Evolutionary conservation across 92 coral and sea anemone species (phyloP), one percentile per base, ranked within the genome.

Genomic region (Siderastrea radians): DNA sequence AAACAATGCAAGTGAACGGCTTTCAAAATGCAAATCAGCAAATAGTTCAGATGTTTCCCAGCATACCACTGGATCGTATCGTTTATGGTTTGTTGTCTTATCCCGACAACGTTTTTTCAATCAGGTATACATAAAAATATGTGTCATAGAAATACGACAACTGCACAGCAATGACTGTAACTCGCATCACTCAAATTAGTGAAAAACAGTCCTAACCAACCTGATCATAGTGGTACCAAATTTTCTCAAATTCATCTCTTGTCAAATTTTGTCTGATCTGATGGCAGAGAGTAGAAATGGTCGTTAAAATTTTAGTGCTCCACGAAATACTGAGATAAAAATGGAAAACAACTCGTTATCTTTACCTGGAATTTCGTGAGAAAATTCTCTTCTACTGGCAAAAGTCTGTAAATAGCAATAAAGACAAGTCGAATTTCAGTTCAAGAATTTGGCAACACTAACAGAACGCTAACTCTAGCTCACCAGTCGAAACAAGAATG

Each of bases 351-450:
- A 43, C 3, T 2, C 7, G 1, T 3, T 47, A 6, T 5, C 38
- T 17, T 63, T 63, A 84, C 96, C 93, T 85, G 86, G 61, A 93
- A 89, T 54, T 90, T 88, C 3, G 84, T 53, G 80, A 95, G 90
- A 62, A 95, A 93, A 87, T 95, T 95, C 66, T 95, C 98, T 76
- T 93, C 98, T 7, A 95, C 94, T 3, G 94, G 93, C 17, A 95
- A 77, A 12, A 88, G 83, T 84, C 98, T 95, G 78, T 52, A 49
- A 78, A 47, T 3, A 3, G 16, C 6, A 68, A 44, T 14, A 66
- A 17, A 66, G 38, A 17, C 3, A 66, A 44, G 47, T 66, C 47
- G 6, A 6, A 66, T 7, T 66, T 66, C 7, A 55, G 12, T 55
- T 55, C 26, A 14, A 61, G 66, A 10, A 53, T 53, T 53, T 10